Percentiles rank a stretch among this genome's conserved stretches.
These are phyloP conservation scores for Dryocosmus kuriphilus DNA, from an alignment of 2,888 invertebrate genomes.

Conservation along the genomic window DNA sequence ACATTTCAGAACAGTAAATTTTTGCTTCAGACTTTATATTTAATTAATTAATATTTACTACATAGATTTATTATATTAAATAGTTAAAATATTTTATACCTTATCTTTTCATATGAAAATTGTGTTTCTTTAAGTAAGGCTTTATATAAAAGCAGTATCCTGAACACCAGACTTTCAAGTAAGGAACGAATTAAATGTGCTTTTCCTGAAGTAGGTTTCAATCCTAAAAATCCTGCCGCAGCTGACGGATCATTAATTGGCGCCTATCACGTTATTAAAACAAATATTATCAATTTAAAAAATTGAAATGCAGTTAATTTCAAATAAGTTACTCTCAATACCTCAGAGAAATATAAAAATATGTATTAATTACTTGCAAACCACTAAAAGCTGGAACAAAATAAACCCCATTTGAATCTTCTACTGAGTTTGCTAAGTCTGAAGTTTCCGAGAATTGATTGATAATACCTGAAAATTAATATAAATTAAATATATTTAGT, in stretches of 20 bases:
- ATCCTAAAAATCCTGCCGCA: conserved; percentile 90
- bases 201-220: conserved; percentile 85
- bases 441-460: conserved; percentile 83
- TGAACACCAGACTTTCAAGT: conserved; percentile 91
- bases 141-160: conserved; percentile 87
- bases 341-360: not conserved
- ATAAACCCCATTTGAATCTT: conserved; percentile 87
- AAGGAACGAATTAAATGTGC: conserved; percentile 91
- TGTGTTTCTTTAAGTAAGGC: conserved; percentile 86
- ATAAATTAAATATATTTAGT: not conserved
- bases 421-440: conserved; percentile 83
- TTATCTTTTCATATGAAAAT: conserved; percentile 81
- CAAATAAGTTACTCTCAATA: no score
- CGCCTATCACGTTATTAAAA: conserved; percentile 80
- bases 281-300: conserved; percentile 37
- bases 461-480: conserved; percentile 80
- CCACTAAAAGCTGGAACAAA: conserved; percentile 95
- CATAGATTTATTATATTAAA: not conserved
- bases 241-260: conserved; percentile 93
- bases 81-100: conserved; percentile 77
- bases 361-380: conserved; percentile 82
- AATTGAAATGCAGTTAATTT: not conserved
- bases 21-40: no score
- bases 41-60: not conserved
- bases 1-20: no score